Percentiles rank a stretch among this genome's conserved stretches.
phyloP scores from a whole-genome alignment of 2,888 invertebrate genomes.

The Chaetoderma sp. region DNA sequence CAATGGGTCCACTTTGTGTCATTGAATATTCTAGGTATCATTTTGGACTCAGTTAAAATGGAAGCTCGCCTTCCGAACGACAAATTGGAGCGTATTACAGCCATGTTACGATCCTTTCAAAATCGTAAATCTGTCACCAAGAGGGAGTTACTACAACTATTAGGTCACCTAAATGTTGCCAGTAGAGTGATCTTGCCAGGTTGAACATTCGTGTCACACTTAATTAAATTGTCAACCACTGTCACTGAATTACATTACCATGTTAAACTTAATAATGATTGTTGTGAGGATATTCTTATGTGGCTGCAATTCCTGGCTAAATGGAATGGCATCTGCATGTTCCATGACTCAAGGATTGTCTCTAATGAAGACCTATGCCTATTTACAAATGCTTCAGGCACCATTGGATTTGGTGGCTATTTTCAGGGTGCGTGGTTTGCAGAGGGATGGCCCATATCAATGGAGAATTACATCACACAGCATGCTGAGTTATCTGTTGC shows the following conservation, averaged over 20 bases:
- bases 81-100: constrained; percentile 14
- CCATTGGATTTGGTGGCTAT: too few relatives aligned
- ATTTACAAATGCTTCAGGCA: background rate
- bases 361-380: background rate
- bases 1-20: constrained; percentile 8
- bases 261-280: constrained; percentile 17
- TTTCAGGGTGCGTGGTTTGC: too few relatives aligned
- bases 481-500: too few relatives aligned
- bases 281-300: background rate
- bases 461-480: too few relatives aligned
- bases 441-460: too few relatives aligned
- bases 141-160: constrained; percentile 20
- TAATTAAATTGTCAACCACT: constrained; percentile 15
- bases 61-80: constrained; percentile 23
- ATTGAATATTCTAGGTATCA: constrained; percentile 28
- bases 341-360: background rate
- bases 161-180: constrained; percentile 29
- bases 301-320: background rate
- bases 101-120: constrained; percentile 7
- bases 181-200: constrained; percentile 27
- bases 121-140: constrained; percentile 26
- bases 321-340: background rate
- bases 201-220: constrained; percentile 29
- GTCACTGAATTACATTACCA: constrained; percentile 16
- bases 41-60: constrained; percentile 24